Evolutionary conservation across 1,140 invertebrate species (phyloP), one percentile per base, ranked within the genome.

Genomic region (Hetaerina americana): DNA sequence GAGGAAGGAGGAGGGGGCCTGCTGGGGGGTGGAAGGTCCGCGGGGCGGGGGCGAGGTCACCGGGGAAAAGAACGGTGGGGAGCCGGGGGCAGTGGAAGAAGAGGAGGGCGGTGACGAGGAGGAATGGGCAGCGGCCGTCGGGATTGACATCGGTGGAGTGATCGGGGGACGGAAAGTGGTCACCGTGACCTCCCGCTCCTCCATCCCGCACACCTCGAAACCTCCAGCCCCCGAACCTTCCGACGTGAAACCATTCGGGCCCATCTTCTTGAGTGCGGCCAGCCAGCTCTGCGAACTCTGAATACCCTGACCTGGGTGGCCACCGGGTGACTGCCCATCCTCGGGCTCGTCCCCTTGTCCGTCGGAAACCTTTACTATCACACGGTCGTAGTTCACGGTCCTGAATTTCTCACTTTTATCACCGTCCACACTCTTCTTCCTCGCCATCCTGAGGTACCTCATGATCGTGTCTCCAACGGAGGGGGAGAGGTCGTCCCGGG

Each of bases 391-490:
- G 76, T 95, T 95, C 0, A 95, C 92, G 0, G 92, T 86, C 77
- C 93, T 93, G 76, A 94, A 95, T 22, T 89, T 84, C 77, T 92
- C 92, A 2, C 85, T 85, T 78, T 92, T 91, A 69, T 92, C 91
- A 2, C 89, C 85, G 74, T 92, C 90, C 0, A 90, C 87, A 69
- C 90, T 92, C 75, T 93, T 93, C 76, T 93, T 94, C 5, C 92
- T 81, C 0, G 91, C 92, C 91, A 93, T 93, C 72, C 90, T 82
- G 0, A 94, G 80, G 76, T 93, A 93, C 0, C 91, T 82, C 77
- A 92, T 93, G 27, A 94, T 92, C 0, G 90, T 93, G 75, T 94
- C 90, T 76, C 90, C 90, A 1, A 94, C 91, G 0, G 91, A 93
- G 29, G 92, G 91, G 0, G 90, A 92, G 0, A 93, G 87, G 76